A percentile compares a stretch with the other conserved stretches of the same genome.
Conservation (phyloP, 2,888 invertebrate genomes). For the Ecliptopera silaceata region DNA sequence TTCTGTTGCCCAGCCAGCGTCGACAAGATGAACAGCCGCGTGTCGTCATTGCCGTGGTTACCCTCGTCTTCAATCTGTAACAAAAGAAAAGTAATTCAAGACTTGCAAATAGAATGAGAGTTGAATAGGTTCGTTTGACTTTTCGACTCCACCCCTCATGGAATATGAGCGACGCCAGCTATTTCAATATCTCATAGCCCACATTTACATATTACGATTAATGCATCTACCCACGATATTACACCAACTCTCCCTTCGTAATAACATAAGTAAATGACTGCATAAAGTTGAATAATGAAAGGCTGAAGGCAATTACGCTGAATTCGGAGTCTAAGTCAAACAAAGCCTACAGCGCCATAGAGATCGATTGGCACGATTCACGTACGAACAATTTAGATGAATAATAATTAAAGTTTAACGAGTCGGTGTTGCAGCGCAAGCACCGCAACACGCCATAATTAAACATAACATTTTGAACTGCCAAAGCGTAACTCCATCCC, state of each 20-base stretch:
- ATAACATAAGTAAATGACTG: conserved; percentile 82
- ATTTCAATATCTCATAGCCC: conserved; percentile 78
- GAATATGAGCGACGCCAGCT: conserved; percentile 63
- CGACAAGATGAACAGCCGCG: conserved; percentile 96
- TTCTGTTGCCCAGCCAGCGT: conserved; percentile 96
- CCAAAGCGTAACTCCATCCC: conserved; percentile 54
- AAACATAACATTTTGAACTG: conserved; percentile 70
- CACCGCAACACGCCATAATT: conserved; percentile 56
- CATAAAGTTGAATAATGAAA: conserved; percentile 83
- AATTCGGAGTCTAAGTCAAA: conserved; percentile 81
- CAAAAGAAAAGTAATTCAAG: conserved; percentile 48
- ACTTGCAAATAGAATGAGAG: not conserved
- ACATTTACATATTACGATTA: conserved; percentile 81
- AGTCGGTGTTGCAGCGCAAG: conserved; percentile 65
- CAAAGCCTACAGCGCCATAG: conserved; percentile 70
- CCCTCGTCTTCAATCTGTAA: conserved; percentile 98
- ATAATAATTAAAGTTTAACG: conserved; percentile 81
- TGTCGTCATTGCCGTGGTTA: conserved; percentile 99
- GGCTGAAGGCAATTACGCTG: conserved; percentile 82
- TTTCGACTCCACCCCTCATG: conserved; percentile 32
- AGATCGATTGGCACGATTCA: conserved; percentile 80
- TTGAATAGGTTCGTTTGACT: conserved; percentile 18
- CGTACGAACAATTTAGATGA: conserved; percentile 79
- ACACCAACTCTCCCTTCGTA: conserved; percentile 76
- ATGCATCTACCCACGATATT: conserved; percentile 80